Evolutionary conservation across 2,797 vertebrate species (phyloP).

Genomic region (Nyctibius grandis): DNA sequence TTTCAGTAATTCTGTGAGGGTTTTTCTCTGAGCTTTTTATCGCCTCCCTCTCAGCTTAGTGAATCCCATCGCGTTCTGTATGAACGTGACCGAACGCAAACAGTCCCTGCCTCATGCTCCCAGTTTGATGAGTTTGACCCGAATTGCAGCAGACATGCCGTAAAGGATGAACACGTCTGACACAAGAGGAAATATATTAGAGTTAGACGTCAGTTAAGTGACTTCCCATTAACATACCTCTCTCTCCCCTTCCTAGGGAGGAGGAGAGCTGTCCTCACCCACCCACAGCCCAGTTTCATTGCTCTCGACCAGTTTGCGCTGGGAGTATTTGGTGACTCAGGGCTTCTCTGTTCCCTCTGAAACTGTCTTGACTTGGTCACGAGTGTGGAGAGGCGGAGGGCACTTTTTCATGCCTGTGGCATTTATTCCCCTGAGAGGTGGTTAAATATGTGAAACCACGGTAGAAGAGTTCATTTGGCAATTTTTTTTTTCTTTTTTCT

Average conservation of each 20-base stretch:
- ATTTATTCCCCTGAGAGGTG: neutral
- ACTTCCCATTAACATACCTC: neutral
- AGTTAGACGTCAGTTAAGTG: neutral
- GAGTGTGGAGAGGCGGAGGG: rapidly evolving
- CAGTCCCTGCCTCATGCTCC: neutral
- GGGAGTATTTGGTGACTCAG: neutral
- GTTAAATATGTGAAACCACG: neutral
- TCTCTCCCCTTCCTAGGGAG: no score
- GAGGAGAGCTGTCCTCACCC: neutral
- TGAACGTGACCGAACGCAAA: neutral
- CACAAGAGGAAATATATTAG: neutral
- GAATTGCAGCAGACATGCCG: neutral
- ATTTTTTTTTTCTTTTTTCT: neutral
- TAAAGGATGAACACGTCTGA: neutral
- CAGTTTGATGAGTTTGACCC: neutral
- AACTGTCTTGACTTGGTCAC: neutral
- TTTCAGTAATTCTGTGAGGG: neutral
- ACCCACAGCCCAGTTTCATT: neutral
- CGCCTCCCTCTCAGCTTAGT: neutral
- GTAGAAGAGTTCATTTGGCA: neutral
- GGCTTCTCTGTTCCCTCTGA: neutral
- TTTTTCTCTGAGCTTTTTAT: neutral
- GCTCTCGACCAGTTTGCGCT: rapidly evolving
- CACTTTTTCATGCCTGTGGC: neutral
- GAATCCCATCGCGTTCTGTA: rapidly evolving